phyloP scores from a whole-genome alignment of 2,113 vertebrate genomes.

The Anhinga rufa region DNA sequence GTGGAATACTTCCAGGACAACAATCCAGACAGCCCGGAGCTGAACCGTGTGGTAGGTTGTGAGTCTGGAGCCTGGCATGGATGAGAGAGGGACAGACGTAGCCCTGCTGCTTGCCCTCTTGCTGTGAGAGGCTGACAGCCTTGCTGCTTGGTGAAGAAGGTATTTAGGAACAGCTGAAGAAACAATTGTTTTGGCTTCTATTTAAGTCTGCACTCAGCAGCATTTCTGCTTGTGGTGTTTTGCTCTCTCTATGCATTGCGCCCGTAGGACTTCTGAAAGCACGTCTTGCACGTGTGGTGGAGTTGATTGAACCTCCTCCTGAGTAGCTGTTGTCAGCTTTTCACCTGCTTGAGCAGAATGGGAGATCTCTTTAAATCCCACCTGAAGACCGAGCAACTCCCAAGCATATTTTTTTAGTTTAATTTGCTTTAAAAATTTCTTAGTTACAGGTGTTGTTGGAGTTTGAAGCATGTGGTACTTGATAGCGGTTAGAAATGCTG shows the following conservation, averaged over 20 bases:
- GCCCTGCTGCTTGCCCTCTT: neutral
- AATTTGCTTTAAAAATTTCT: neutral
- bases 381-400: neutral
- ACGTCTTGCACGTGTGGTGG: neutral
- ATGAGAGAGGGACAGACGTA: neutral
- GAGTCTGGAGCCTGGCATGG: neutral
- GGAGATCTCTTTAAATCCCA: neutral
- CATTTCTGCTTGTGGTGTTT: neutral
- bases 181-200: neutral
- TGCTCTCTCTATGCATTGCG: neutral
- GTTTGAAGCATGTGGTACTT: neutral
- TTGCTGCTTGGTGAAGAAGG: neutral
- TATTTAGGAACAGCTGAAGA: neutral
- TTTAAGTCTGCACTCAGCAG: neutral
- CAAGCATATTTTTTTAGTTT: neutral
- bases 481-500: neutral
- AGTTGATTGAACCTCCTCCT: neutral
- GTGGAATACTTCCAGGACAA: conserved; percentile 99
- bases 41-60: conserved; percentile 90
- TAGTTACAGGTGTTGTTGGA: neutral
- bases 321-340: neutral
- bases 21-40: conserved; percentile 94
- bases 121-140: neutral
- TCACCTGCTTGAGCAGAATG: neutral
- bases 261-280: neutral